Percentiles rank a stretch among this genome's conserved stretches.
phyloP scores from a whole-genome alignment of 2,888 invertebrate species.

The Hydrotaea diabolus region DNA sequence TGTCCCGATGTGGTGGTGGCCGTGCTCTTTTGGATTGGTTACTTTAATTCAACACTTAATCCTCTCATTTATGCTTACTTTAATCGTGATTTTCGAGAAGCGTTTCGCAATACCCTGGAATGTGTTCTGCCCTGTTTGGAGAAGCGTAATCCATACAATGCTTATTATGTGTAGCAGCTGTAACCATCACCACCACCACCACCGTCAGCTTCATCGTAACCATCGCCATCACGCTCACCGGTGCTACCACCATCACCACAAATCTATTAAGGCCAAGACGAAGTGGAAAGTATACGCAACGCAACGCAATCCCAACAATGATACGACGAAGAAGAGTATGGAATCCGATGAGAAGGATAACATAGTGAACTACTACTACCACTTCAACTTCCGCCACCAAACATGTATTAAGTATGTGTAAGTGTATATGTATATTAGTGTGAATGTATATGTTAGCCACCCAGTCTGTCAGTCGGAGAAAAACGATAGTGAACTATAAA shows the following conservation, averaged over 20 bases:
- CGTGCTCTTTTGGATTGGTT: conserved; percentile 98
- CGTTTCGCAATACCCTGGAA: conserved; percentile 94
- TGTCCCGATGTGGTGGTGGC: conserved; percentile 93
- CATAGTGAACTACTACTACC: background rate
- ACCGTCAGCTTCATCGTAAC: conserved; percentile 2
- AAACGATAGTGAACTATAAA: conserved; percentile 52
- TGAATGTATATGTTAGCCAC: conserved; percentile 26
- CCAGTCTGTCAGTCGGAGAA: conserved; percentile 29
- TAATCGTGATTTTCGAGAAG: conserved; percentile 97
- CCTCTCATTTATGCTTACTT: conserved; percentile 98
- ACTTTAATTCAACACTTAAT: conserved; percentile 97
- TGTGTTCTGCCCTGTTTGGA: conserved; percentile 90
- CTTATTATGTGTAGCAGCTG: conserved; percentile 80
- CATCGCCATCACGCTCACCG: background rate
- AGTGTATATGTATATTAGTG: conserved; percentile 21
- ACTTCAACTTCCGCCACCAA: background rate
- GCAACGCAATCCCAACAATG: no score
- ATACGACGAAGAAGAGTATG: background rate
- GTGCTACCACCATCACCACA: background rate
- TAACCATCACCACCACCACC: conserved; percentile 38
- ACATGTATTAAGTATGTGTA: conserved; percentile 4
- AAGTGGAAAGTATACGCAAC: background rate
- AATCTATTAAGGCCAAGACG: background rate
- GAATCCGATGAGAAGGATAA: background rate
- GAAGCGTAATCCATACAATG: conserved; percentile 80